Conservation (phyloP, 2,113 vertebrate genomes). For the Verasper variegatus region DNA sequence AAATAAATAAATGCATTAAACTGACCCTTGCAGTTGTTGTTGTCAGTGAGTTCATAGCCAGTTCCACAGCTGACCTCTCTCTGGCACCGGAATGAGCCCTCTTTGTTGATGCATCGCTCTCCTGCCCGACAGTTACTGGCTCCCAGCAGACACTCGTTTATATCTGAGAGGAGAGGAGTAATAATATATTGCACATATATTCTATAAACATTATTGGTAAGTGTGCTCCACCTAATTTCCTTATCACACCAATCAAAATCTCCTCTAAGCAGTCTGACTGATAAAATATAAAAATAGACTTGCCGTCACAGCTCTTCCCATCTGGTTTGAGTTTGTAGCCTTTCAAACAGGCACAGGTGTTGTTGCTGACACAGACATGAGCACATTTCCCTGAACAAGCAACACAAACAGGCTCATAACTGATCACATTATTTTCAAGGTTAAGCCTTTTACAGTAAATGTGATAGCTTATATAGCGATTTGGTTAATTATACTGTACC, state of each 20-base stretch:
- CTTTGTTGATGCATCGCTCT: slow-evolving; percentile 91
- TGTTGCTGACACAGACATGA: slow-evolving; percentile 89
- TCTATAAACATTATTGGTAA: too few species aligned
- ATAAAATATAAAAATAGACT: neutral
- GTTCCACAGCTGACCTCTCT: slow-evolving; percentile 96
- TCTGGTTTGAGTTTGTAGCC: slow-evolving; percentile 92
- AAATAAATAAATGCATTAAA: neutral
- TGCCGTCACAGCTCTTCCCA: slow-evolving; percentile 92
- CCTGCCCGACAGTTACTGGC: slow-evolving; percentile 87
- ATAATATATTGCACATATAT: too few species aligned
- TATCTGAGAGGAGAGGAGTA: slow-evolving; percentile 79
- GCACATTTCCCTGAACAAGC: slow-evolving; percentile 86
- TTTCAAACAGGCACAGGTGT: slow-evolving; percentile 88
- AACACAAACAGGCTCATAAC: slow-evolving; percentile 13
- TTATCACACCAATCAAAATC: too few species aligned
- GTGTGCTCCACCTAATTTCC: too few species aligned
- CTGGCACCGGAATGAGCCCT: slow-evolving; percentile 93
- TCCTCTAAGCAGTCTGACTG: neutral
- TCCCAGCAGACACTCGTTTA: slow-evolving; percentile 92
- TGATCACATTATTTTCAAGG: neutral
- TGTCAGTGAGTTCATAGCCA: slow-evolving; percentile 94
- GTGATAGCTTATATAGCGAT: neutral
- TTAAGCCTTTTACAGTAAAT: neutral
- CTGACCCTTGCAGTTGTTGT: slow-evolving; percentile 93
- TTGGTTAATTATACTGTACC: slow-evolving; percentile 51